Conservation (phyloP, 1,140 invertebrate genomes). For the Panagrolaimus sp. region DNA sequence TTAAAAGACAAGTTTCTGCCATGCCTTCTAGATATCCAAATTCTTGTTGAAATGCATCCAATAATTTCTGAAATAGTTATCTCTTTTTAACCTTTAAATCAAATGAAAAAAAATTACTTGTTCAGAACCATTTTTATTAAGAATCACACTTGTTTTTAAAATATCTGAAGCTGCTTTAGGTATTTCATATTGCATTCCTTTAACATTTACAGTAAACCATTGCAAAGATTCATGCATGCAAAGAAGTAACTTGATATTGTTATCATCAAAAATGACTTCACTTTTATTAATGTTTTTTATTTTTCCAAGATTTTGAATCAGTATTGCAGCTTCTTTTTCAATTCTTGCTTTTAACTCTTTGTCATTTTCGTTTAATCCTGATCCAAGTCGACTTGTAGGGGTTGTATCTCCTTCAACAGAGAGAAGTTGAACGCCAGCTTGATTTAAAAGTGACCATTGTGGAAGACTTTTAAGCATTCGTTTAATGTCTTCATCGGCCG, state of each 20-base stretch:
- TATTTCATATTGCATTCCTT: constrained; percentile 24
- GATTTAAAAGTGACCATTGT: constrained; percentile 33
- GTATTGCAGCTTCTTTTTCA: constrained; percentile 79
- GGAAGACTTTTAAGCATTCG: constrained; percentile 65
- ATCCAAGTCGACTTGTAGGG: constrained; percentile 6
- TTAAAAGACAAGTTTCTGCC: constrained; percentile 78
- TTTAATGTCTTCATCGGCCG: constrained; percentile 87
- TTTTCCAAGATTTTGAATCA: constrained; percentile 64
- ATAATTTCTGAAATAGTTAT: constrained; percentile 22
- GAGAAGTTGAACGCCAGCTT: constrained; percentile 10
- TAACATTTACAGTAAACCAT: constrained; percentile 58
- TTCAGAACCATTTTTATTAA: neutral
- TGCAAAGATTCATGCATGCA: constrained; percentile 85
- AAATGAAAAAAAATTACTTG: too few species aligned
- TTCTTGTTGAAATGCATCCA: constrained; percentile 63
- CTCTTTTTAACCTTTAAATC: too few species aligned
- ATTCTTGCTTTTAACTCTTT: constrained; percentile 74
- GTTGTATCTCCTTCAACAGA: neutral
- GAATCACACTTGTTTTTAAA: constrained; percentile 32
- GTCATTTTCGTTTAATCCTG: constrained; percentile 60
- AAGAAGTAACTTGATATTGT: constrained; percentile 63
- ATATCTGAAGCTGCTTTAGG: constrained; percentile 30
- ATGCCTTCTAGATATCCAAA: constrained; percentile 78
- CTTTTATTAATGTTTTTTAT: constrained; percentile 38
- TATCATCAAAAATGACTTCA: constrained; percentile 52